phyloP scores from a whole-genome alignment of 2,888 invertebrate genomes.

The Eupithecia vulgata region DNA sequence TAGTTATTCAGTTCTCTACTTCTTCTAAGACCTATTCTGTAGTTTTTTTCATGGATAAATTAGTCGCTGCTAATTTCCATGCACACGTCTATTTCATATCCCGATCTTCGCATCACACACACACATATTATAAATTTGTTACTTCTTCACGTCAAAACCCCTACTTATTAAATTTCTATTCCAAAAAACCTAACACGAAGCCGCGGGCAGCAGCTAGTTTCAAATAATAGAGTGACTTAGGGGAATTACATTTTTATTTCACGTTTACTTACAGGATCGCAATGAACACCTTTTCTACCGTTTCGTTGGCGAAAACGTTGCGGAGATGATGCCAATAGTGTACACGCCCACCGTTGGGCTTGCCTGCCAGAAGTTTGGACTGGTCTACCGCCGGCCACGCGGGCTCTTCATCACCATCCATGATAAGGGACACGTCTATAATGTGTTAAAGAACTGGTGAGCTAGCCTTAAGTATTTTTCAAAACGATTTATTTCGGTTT shows the following conservation, averaged over 20 bases:
- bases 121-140: not conserved
- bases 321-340: slow-evolving; percentile 98
- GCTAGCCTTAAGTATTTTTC: not conserved
- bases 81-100: too few species aligned
- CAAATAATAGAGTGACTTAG: not conserved
- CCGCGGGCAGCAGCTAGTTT: not conserved
- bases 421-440: slow-evolving; percentile 97
- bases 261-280: slow-evolving; percentile 87
- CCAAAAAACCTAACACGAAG: not conserved
- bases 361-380: slow-evolving; percentile 98
- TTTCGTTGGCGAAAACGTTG: slow-evolving; percentile 93
- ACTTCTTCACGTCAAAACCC: not conserved
- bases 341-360: slow-evolving; percentile 99
- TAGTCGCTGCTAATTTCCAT: too few species aligned
- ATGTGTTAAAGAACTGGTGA: slow-evolving; percentile 96
- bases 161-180: not conserved
- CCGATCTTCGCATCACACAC: too few species aligned
- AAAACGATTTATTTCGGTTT: not conserved
- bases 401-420: slow-evolving; percentile 98
- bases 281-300: slow-evolving; percentile 98
- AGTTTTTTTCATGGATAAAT: too few species aligned
- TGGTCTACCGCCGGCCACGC: slow-evolving; percentile 94
- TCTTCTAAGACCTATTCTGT: too few species aligned
- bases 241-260: not conserved
- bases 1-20: too few species aligned